These are phyloP conservation scores for Portevinia maculata DNA, from an alignment of 2,888 invertebrate genomes.

Conservation along the genomic window DNA sequence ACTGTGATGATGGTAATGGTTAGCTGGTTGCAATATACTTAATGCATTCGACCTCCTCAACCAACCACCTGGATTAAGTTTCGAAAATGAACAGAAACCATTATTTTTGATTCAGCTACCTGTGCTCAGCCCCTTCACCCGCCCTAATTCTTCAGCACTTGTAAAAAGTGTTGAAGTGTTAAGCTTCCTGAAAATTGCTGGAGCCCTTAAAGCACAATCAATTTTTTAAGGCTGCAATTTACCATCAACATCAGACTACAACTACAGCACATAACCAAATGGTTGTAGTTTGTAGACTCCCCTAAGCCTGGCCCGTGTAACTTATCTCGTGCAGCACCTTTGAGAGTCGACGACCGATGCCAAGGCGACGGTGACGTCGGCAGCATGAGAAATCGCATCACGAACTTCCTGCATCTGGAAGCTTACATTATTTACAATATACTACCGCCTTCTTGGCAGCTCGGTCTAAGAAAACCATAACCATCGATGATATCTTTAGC, in stretches of 20 bases:
- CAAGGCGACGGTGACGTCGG: neutral
- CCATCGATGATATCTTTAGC: slow-evolving; percentile 70
- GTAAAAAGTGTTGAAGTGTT: slow-evolving; percentile 71
- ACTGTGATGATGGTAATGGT: slow-evolving; percentile 42
- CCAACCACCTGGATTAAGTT: slow-evolving; percentile 72
- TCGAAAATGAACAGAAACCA: slow-evolving; percentile 66
- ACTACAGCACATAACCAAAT: slow-evolving; percentile 38
- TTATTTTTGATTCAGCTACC: slow-evolving; percentile 55
- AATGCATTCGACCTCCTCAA: slow-evolving; percentile 16
- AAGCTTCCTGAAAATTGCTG: slow-evolving; percentile 70
- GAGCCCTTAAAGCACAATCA: slow-evolving; percentile 72
- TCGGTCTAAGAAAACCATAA: slow-evolving; percentile 62
- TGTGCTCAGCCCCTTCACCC: neutral
- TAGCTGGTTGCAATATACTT: slow-evolving; percentile 34
- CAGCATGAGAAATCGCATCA: slow-evolving; percentile 18
- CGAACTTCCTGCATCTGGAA: slow-evolving; percentile 60
- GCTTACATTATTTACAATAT: slow-evolving; percentile 68
- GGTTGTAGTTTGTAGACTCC: slow-evolving; percentile 41
- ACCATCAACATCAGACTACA: slow-evolving; percentile 57
- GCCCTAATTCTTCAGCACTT: neutral
- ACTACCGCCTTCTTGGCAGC: slow-evolving; percentile 64
- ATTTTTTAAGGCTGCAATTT: slow-evolving; percentile 68
- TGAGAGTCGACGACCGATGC: slow-evolving; percentile 22
- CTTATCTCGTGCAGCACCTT: slow-evolving; percentile 60
- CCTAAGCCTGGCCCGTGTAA: slow-evolving; percentile 33